Evolutionary conservation across 2,113 vertebrate genomes (phyloP).

Genomic region (Oreocharis arfaki): DNA sequence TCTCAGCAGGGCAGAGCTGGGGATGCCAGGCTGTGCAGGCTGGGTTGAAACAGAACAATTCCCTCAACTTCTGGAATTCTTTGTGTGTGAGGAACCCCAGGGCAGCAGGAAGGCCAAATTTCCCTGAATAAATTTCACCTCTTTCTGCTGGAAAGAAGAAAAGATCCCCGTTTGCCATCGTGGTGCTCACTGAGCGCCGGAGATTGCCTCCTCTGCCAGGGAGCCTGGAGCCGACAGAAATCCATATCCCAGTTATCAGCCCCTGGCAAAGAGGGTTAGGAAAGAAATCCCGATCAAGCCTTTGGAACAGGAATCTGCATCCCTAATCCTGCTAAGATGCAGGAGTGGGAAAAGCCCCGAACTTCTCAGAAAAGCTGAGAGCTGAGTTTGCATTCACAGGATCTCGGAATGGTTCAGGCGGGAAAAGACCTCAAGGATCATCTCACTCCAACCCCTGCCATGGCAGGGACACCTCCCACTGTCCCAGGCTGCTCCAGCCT

Average conservation of each 20-base stretch:
- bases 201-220: neutral
- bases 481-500: neutral
- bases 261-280: neutral
- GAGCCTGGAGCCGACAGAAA: neutral
- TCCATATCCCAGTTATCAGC: neutral
- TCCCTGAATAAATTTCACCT: neutral
- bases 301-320: neutral
- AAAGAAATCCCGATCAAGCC: neutral
- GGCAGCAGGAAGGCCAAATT: neutral
- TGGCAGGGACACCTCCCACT: neutral
- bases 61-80: neutral
- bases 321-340: neutral
- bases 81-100: neutral
- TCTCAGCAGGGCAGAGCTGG: neutral
- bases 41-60: neutral
- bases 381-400: neutral
- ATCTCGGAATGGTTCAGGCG: neutral
- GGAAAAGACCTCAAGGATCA: neutral
- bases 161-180: neutral
- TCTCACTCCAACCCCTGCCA: neutral
- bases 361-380: neutral
- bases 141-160: neutral
- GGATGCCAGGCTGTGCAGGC: neutral
- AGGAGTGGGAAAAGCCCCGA: neutral
- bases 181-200: neutral